Base-by-base conservation (phyloP, 2,797 vertebrate species). In the Pseudocheirus occidentalis region DNA sequence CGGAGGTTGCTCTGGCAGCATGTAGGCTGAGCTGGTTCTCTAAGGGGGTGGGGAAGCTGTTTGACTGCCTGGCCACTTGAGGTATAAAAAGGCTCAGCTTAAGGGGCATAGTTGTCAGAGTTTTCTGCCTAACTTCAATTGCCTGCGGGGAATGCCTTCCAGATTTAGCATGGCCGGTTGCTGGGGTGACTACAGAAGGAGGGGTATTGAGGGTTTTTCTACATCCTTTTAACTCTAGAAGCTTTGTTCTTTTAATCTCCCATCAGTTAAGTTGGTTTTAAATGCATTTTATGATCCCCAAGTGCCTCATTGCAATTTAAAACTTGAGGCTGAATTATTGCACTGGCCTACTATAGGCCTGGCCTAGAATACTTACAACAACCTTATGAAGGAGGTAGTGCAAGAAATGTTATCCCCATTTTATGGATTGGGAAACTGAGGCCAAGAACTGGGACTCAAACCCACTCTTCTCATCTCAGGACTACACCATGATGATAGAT, bases 221-320 rank as follows among this genome's bases (percentile, higher is more conserved):
- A 87, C 24, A 87, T 87, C 40, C 73, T 87, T 87, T 87, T 46
- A 87, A 87, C 21, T 27, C 40, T 87, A 87, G 73, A 87, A 87
- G 73, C 73, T 87, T 87, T 81, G 21, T 81, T 87, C 40, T 95
- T 97, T 90, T 50, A 34, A 31, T 95, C 93, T 93, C 40, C 0
- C 40, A 73, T 73, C 46, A 0, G 29, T 55, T 10, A 4, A 0
- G 40, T 81, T 34, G 28, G 3, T 29, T 90, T 92, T 94, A 87
- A 87, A 50, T 87, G 73, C 73, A 87, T 87, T 87, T 87, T 87
- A 87, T 87, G 73, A 50, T 87, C n/a, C 73, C 93, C 92, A 0
- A 81, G 95, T 92, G 96, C 92, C 91, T 93, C 93, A 87, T 50
- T 87, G 73, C 73, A 50, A 87, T 87, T 87, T 50, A 50, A 87